A percentile compares a stretch with the other conserved stretches of the same genome.
Conservation (phyloP, 92 coral and sea anemone genomes). For the Metridium senile region DNA sequence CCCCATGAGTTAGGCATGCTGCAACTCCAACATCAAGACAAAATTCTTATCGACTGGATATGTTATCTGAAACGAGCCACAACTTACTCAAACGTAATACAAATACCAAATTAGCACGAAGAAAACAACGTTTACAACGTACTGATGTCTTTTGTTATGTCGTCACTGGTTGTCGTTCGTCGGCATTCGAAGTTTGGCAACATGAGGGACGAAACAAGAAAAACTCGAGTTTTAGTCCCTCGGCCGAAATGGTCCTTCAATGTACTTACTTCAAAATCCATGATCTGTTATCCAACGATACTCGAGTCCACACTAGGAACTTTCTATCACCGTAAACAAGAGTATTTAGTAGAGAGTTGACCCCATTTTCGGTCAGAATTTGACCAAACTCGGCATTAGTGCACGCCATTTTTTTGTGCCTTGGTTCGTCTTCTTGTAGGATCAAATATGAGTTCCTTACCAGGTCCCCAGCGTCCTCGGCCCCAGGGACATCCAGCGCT, state of each 20-base stretch:
- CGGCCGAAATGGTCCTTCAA: constrained; percentile 23
- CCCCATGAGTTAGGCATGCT: too few species aligned
- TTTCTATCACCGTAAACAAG: constrained; percentile 58
- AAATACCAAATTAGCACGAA: too few species aligned
- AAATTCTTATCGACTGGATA: too few species aligned
- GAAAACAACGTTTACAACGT: too few species aligned
- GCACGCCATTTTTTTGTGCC: constrained; percentile 66
- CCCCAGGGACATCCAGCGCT: neutral
- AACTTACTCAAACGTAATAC: too few species aligned
- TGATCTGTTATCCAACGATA: constrained; percentile 62
- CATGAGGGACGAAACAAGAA: neutral
- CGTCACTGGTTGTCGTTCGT: too few species aligned
- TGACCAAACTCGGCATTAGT: constrained; percentile 67
- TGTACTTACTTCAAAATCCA: constrained; percentile 79
- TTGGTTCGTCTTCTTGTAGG: constrained; percentile 25
- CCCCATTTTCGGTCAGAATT: constrained; percentile 58
- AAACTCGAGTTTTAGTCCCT: constrained; percentile 21
- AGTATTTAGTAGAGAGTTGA: constrained; percentile 69
- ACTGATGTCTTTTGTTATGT: too few species aligned
- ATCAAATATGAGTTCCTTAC: constrained; percentile 22
- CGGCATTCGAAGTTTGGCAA: too few species aligned
- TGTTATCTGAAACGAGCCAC: too few species aligned
- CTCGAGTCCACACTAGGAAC: constrained; percentile 80
- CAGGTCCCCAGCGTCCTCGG: constrained; percentile 24
- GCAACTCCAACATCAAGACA: too few species aligned